These are phyloP conservation scores for Lepus townsendii DNA, from an alignment of 2,797 vertebrate species.

Conservation along the genomic window DNA sequence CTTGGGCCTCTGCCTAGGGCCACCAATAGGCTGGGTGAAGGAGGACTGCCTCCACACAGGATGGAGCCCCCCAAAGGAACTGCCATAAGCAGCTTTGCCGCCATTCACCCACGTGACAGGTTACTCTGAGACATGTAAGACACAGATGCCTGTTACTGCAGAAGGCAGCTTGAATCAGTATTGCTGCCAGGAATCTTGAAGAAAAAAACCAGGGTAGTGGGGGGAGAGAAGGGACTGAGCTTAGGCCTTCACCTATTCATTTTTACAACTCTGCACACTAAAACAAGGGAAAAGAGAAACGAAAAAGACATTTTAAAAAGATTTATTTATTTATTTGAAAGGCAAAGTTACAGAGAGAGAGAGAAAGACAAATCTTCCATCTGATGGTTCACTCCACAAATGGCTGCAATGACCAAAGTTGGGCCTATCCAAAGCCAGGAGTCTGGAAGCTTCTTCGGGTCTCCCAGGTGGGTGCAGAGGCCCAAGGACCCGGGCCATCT, in stretches of 20 bases:
- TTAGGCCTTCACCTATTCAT: neutral
- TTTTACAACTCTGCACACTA: slow-evolving; percentile 37
- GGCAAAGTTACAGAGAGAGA: too few relatives aligned
- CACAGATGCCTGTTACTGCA: neutral
- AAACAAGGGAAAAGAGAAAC: neutral
- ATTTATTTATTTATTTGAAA: too few relatives aligned
- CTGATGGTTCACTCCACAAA: too few relatives aligned
- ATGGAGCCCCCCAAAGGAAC: neutral
- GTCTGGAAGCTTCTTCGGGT: too few relatives aligned
- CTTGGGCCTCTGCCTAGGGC: neutral
- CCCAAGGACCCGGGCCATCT: too few relatives aligned
- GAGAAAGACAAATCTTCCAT: too few relatives aligned
- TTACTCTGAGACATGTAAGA: neutral
- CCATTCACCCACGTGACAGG: neutral
- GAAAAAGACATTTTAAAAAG: neutral
- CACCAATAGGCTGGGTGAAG: too few relatives aligned
- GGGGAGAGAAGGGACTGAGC: neutral
- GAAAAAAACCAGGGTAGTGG: neutral
- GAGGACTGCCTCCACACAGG: neutral
- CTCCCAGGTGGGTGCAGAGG: too few relatives aligned
- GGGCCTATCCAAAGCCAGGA: too few relatives aligned
- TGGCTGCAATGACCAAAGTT: too few relatives aligned
- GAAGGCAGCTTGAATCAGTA: fast-evolving
- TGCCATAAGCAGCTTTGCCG: neutral
- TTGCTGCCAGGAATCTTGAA: neutral